Evolutionary conservation across 35 echinoderm and acorn worm genomes (phyloP).

Genomic region (Stichopus chloronotus): DNA sequence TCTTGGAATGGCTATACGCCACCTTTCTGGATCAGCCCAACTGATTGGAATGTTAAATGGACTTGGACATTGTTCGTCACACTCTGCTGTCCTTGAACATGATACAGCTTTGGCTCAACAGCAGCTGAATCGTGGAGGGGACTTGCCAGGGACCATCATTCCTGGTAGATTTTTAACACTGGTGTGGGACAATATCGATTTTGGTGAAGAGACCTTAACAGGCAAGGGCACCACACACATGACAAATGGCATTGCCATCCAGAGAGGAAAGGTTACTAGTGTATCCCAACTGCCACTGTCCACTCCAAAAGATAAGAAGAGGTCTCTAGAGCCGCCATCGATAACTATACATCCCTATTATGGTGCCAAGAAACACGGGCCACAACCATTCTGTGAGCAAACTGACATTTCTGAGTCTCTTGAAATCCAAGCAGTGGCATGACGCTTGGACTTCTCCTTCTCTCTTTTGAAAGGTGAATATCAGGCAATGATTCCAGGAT

Average conservation of each 20-base stretch:
- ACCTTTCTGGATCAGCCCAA: conserved; percentile 71
- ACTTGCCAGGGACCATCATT: conserved; percentile 5
- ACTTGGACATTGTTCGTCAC: conserved; percentile 58
- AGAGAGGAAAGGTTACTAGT: neutral
- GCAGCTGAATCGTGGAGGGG: conserved; percentile 14
- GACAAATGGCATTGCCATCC: conserved; percentile 67
- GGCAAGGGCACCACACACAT: conserved; percentile 67
- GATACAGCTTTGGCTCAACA: conserved; percentile 73
- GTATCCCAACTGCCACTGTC: neutral
- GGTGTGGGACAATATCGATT: conserved; percentile 78
- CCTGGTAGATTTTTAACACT: conserved; percentile 56
- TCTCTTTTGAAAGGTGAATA: neutral
- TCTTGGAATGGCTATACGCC: conserved; percentile 67
- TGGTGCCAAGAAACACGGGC: conserved; percentile 20
- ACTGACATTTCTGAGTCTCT: neutral
- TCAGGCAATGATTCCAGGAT: neutral
- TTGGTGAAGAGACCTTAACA: conserved; percentile 70
- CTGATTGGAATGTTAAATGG: conserved; percentile 80
- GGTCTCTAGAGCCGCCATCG: neutral
- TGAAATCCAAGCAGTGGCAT: too few species aligned
- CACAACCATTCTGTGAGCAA: neutral
- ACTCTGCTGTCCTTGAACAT: conserved; percentile 60
- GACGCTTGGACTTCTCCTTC: neutral
- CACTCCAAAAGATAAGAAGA: neutral
- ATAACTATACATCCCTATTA: neutral